Evolutionary conservation across 2,888 invertebrate species (phyloP), one percentile per base, ranked within the genome.

Genomic region (Frankliniella intonsa): DNA sequence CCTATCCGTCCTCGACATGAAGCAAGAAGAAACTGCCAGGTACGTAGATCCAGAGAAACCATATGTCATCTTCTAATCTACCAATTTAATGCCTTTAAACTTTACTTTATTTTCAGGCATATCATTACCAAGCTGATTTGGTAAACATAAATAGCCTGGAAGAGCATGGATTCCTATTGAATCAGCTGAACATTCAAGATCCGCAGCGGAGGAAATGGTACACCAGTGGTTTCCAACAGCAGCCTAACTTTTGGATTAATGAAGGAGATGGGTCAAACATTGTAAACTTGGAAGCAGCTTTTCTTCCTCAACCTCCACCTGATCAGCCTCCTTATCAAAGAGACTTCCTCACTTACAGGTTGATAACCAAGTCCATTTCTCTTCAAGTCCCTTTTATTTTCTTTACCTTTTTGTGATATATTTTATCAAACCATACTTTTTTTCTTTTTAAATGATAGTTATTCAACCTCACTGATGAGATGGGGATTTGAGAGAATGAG

Each of bases 171-270:
- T 98, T 97, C 86, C 90, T 98, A 76, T 90, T 95, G 11, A 92
- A 94, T 84, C 93, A 95, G 86, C 88, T 98, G n/a, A 92, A 94
- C 86, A 90, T 91, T 86, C 90, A 94, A 85, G 97, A 97, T 88
- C 95, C 95, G 19, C 94, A 95, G 85, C 95, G 95, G 87, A 91
- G 94, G 83, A 91, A 92, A 9, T 98, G 97, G 95, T 97, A 95
- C 87, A 92, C 95, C 49, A 95, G 96, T 80, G 94, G 94, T 0
- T 92, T 92, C 82, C 94, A 94, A 86, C 92, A 92, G 82, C 91
- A 92, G 0, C 92, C 93, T 0, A 93, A 93, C 50, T 92, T 92
- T 85, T 97, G 96, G 95, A 89, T 92, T 0, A 97, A 96, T 87
- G 95, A 96, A 85, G 92, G 89, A 0, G 97, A 97, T 87, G 93